These are phyloP conservation scores for Aelia acuminata DNA, from an alignment of 2,888 invertebrate genomes.

Conservation along the genomic window DNA sequence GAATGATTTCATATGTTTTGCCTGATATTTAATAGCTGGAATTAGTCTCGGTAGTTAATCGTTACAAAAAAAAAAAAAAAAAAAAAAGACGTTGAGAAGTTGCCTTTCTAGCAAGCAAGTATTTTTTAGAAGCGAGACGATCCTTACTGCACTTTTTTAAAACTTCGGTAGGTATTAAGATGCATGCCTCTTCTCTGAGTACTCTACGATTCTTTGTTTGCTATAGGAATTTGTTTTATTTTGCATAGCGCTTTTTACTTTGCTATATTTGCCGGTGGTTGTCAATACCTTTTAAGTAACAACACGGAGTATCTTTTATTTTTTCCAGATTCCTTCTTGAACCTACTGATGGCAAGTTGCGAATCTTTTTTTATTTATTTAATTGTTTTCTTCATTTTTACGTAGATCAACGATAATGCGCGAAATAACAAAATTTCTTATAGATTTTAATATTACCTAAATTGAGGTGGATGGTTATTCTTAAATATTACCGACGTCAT, in stretches of 20 bases:
- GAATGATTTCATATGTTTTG: too few relatives aligned
- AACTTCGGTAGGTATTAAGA: background rate
- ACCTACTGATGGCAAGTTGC: background rate
- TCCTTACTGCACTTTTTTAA: background rate
- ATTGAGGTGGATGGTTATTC: too few relatives aligned
- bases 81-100: background rate
- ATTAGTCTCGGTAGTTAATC: background rate
- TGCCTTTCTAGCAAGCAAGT: background rate
- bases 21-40: too few relatives aligned
- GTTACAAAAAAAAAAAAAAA: too few relatives aligned
- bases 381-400: too few relatives aligned
- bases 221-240: slow-evolving; percentile 2
- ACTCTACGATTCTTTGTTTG: background rate
- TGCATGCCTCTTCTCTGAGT: slow-evolving; percentile 9
- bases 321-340: background rate
- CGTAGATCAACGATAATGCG: too few relatives aligned
- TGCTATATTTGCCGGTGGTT: slow-evolving; percentile 10
- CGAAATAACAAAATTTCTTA: too few relatives aligned
- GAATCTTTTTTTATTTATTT: background rate
- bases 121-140: slow-evolving; percentile 3
- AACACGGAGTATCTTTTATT: background rate
- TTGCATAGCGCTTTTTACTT: background rate
- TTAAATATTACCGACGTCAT: too few relatives aligned
- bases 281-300: background rate
- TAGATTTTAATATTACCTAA: too few relatives aligned